Evolutionary conservation across 2,888 invertebrate genomes (phyloP).

Genomic region (Chymomyza fuscimana): DNA sequence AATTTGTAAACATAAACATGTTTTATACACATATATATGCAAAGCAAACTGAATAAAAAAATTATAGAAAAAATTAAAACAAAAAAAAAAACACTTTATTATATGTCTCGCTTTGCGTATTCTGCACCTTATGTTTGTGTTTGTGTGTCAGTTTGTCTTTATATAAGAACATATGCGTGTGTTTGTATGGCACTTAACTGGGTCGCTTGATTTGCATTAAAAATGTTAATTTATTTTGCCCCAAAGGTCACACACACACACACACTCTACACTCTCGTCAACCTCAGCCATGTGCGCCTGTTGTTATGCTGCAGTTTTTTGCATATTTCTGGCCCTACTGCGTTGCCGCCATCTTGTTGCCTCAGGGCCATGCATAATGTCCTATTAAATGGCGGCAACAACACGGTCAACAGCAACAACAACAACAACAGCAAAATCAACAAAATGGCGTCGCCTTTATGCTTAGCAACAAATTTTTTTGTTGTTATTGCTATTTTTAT

Average conservation of each 20-base stretch:
- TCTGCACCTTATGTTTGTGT: too few relatives aligned
- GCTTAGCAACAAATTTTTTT: constrained; percentile 35
- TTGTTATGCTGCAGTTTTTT: constrained; percentile 34
- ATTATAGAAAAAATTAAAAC: too few relatives aligned
- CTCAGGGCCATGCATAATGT: constrained; percentile 26
- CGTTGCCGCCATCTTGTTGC: neutral
- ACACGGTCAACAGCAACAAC: neutral
- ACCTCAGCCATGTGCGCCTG: constrained; percentile 24
- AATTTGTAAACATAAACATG: too few relatives aligned
- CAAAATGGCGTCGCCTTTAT: constrained; percentile 38
- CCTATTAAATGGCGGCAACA: constrained; percentile 12
- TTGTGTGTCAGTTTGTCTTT: too few relatives aligned
- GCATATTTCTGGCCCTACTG: neutral
- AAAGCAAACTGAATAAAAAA: too few relatives aligned
- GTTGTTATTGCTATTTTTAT: constrained; percentile 26
- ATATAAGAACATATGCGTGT: neutral
- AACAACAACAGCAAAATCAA: neutral
- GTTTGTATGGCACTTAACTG: constrained; percentile 7
- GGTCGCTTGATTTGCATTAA: constrained; percentile 39
- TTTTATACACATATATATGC: too few relatives aligned
- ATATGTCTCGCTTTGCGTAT: too few relatives aligned
- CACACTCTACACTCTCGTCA: neutral
- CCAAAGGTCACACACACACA: neutral
- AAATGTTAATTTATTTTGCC: constrained; percentile 37
- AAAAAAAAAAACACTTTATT: too few relatives aligned